Base-by-base conservation (phyloP, 2,888 invertebrate genomes). In the Eupithecia abbreviata region DNA sequence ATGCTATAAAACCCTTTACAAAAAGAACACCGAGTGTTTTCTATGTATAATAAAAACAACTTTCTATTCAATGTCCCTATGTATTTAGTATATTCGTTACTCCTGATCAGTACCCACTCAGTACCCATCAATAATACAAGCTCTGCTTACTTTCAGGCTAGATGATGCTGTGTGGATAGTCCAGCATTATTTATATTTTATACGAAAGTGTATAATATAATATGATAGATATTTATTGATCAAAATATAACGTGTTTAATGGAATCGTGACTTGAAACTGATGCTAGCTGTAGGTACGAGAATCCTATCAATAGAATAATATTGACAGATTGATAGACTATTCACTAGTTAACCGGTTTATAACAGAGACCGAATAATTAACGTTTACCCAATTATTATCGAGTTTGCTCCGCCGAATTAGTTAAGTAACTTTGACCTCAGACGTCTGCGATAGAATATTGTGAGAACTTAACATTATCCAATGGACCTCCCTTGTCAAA, bases 391-490 rank as follows among this genome's bases (percentile, higher is more conserved):
- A 65, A 42, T 66, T 66, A 66, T 42, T 66, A 66, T 66, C 66
- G 15, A 66, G 74, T 75, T 74, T 13, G 75, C 41, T 71, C 66
- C 30, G 58, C 55, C 67, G 75, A 49, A 49, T 69, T 72, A 47
- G 42, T 45, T 45, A 9, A 42, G 47, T 13, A 42, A 76, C 49
- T 13, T 69, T 15, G 49, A 68, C 75, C 62, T 47, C 73, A 30
- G 73, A 30, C 62, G 62, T 76, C 69, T 69, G 72, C 62, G 75
- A 51, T 30, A 42, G 2, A 66, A 42, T 66, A 7, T 66, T 42
- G n/a, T 42, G 13, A 42, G 42, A 15, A 3, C 42, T 47, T 41
- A 68, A 45, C 45, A 18, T 1, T 67, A 58, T 58, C 55, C 62
- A 62, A 62, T 62, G 30, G 18, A 58, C 12, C 1, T 62, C 12